Conservation (phyloP, 2,113 vertebrate species). For the Actinemys pallida region DNA sequence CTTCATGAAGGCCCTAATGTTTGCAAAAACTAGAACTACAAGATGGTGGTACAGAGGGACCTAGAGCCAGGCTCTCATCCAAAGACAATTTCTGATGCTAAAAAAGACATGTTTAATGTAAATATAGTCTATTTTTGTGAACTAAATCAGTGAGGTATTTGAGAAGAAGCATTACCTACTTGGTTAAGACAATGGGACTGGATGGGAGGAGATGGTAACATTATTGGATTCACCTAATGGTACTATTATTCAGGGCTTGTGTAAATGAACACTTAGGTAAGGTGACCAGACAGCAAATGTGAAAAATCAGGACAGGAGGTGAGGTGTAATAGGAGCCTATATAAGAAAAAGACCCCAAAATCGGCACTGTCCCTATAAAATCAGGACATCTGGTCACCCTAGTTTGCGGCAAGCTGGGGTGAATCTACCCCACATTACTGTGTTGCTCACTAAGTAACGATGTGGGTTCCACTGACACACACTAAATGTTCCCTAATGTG, state of each 20-base stretch:
- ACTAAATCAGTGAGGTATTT: not conserved
- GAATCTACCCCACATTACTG: not conserved
- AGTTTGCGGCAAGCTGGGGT: too few species aligned
- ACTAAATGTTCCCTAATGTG: not conserved
- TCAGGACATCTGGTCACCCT: too few species aligned
- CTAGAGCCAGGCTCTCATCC: not conserved
- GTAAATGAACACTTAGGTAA: too few species aligned
- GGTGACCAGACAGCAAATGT: too few species aligned
- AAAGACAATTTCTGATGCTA: not conserved
- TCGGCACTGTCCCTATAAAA: too few species aligned
- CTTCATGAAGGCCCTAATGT: accelerated
- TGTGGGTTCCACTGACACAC: not conserved
- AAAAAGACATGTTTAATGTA: not conserved
- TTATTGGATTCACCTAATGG: too few species aligned
- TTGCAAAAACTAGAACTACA: not conserved
- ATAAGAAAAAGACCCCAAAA: too few species aligned
- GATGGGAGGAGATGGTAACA: not conserved
- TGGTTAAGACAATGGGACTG: not conserved
- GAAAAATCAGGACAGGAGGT: too few species aligned
- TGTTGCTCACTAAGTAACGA: not conserved
- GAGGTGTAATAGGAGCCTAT: too few species aligned
- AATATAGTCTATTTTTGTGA: not conserved
- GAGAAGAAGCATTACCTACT: not conserved
- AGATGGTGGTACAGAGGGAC: not conserved
- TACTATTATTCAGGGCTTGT: too few species aligned